A percentile compares a stretch with the other conserved stretches of the same genome.
Evolutionary conservation across 2,797 vertebrate species (phyloP).

Genomic region (Psittacula echo): DNA sequence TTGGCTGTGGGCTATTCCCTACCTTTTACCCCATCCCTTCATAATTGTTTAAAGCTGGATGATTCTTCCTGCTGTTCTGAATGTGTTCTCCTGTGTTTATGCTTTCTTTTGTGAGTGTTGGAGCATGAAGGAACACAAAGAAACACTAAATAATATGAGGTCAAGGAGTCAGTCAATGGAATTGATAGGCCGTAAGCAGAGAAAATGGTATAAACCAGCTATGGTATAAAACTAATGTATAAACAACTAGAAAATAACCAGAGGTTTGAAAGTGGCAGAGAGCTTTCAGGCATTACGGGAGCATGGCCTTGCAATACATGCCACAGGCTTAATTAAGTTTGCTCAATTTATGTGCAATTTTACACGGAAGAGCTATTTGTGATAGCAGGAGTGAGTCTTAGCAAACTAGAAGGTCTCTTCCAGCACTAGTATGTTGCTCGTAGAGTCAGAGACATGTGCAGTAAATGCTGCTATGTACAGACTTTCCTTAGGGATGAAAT

Average conservation of each 20-base stretch:
- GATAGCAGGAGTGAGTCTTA: background rate
- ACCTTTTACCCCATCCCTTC: background rate
- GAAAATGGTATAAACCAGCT: background rate
- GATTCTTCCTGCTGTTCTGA: background rate
- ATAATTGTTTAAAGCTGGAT: background rate
- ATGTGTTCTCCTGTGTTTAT: background rate
- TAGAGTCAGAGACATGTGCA: background rate
- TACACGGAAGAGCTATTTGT: background rate
- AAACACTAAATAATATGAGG: background rate
- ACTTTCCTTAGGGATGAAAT: background rate
- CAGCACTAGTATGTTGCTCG: background rate
- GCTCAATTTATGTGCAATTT: background rate
- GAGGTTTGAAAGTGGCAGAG: background rate
- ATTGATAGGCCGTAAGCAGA: conserved; percentile 1
- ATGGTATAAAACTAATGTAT: background rate
- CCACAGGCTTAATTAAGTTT: background rate
- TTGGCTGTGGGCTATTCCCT: background rate
- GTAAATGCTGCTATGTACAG: too few species aligned
- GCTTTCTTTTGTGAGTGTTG: background rate
- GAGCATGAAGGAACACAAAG: background rate
- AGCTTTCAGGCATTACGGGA: background rate
- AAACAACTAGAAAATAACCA: background rate
- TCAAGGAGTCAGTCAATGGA: conserved; percentile 15
- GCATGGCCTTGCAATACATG: background rate
- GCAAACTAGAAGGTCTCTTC: background rate